Conservation (phyloP, 2,797 vertebrate genomes). For the Ctenopoma kingsleyae region DNA sequence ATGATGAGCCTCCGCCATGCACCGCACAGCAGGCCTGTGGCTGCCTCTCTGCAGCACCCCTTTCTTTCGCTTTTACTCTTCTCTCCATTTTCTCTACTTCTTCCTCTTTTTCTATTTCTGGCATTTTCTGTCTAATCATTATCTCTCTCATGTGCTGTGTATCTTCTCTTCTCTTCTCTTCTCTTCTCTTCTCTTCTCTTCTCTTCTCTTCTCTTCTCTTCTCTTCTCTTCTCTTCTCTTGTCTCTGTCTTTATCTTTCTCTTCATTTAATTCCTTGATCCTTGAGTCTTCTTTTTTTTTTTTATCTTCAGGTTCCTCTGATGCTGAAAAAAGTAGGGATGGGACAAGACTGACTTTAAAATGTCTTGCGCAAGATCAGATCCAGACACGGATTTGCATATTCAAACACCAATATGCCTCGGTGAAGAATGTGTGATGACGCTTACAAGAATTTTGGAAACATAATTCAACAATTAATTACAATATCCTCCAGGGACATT, state of each 20-base stretch:
- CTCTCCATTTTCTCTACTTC: conserved; percentile 50
- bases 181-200: conserved; percentile 28
- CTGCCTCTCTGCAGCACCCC: conserved; percentile 69
- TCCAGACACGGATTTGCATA: conserved; percentile 52
- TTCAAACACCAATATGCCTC: conserved; percentile 21
- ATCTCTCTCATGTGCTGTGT: conserved; percentile 48
- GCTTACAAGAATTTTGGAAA: conserved; percentile 11
- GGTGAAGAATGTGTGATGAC: conserved; percentile 10
- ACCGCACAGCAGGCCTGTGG: conserved; percentile 82
- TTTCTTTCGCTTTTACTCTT: conserved; percentile 53
- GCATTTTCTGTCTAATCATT: conserved; percentile 70
- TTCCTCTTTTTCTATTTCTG: conserved; percentile 64
- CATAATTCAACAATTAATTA: conserved; percentile 14
- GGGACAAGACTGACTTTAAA: conserved; percentile 43
- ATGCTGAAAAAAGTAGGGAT: conserved; percentile 49
- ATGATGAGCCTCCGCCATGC: conserved; percentile 86
- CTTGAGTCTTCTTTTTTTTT: conserved; percentile 23
- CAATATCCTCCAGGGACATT: neutral
- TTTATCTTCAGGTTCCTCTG: conserved; percentile 51
- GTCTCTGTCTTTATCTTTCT: conserved; percentile 48
- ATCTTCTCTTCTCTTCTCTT: conserved; percentile 20
- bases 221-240: conserved; percentile 28
- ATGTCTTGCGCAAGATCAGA: conserved; percentile 49
- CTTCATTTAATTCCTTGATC: neutral
- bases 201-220: conserved; percentile 14